Conservation (phyloP, 1,140 invertebrate species). For the Drosophila pruinosa region DNA sequence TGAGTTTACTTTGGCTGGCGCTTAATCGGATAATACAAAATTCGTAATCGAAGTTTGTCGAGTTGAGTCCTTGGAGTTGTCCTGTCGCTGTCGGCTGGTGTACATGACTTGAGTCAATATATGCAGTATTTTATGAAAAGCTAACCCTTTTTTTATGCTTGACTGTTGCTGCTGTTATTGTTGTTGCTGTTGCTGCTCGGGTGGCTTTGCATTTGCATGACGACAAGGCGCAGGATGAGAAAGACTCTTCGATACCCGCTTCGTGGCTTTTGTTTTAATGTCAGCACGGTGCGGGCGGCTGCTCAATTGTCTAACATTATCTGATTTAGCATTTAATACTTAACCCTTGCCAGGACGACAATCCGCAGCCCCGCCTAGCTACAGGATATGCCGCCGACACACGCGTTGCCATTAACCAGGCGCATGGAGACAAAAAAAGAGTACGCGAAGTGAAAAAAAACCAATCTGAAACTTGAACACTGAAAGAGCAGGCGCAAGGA, state of each 20-base stretch:
- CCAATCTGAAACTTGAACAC: constrained; percentile 9
- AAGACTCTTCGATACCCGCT: constrained; percentile 24
- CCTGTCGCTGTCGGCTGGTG: constrained; percentile 33
- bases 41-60: constrained; percentile 73
- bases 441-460: constrained; percentile 5
- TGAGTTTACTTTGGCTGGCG: constrained; percentile 16
- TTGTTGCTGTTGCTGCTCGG: constrained; percentile 11
- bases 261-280: constrained; percentile 73
- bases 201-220: constrained; percentile 60
- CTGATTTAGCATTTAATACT: constrained; percentile 79
- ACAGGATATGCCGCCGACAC: constrained; percentile 46
- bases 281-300: constrained; percentile 57
- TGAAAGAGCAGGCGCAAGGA: constrained; percentile 67
- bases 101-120: constrained; percentile 80
- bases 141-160: constrained; percentile 61
- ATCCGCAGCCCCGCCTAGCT: constrained; percentile 11
- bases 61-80: constrained; percentile 63
- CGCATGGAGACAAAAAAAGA: constrained; percentile 3
- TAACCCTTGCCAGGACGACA: constrained; percentile 58
- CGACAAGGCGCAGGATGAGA: constrained; percentile 6
- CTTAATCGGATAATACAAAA: constrained; percentile 73
- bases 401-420: constrained; percentile 50
- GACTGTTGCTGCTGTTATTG: constrained; percentile 15
- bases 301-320: constrained; percentile 81
- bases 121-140: constrained; percentile 71